Evolutionary conservation across 1,140 invertebrate genomes (phyloP), one percentile per base, ranked within the genome.

Genomic region (Lepidotrigona ventralis): DNA sequence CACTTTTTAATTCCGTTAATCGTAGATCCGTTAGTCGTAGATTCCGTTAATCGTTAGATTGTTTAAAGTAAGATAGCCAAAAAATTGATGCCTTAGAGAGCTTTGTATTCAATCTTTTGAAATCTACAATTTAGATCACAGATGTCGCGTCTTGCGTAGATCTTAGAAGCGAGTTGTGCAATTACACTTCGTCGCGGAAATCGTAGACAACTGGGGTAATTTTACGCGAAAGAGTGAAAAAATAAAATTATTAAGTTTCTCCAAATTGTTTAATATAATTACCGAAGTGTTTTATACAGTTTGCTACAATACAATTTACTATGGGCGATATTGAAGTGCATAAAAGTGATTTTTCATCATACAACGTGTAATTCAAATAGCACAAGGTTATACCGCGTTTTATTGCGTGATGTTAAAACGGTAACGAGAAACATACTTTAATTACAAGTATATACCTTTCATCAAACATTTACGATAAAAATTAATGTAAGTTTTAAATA

Each of bases 91-190:
- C 6, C 21, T 74, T 12, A 58, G 56, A 29, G 9, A 33, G 14
- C 26, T 74, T 74, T 39, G 26, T 33, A 33, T 54, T 26, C 72
- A 26, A 58, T 56, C 17, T 17, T 54, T 9, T 71, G 53, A 15
- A 53, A 26, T 46, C 14, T 46, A 46, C 39, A 46, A 46, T 46
- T 46, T 74, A 58, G 29, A 56, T 74, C n/a, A 74, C n/a, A 74
- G 72, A 74, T 74, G 72, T 74, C 72, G 72, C 53, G 53, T 56
- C 29, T 74, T 74, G 26, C 53, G 29, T 74, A 74, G 29, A 58
- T 74, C 8, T 29, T 74, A 58, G 53, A 74, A 15, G 12, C 21
- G 14, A 21, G 15, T 74, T 39, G 21, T 17, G 21, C 6, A 56
- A 39, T 53, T 74, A 58, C 15, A 56, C 21, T n/a, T n/a, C 9